These are phyloP conservation scores for Colostygia pectinataria DNA, from an alignment of 2,888 invertebrate species.

Conservation along the genomic window DNA sequence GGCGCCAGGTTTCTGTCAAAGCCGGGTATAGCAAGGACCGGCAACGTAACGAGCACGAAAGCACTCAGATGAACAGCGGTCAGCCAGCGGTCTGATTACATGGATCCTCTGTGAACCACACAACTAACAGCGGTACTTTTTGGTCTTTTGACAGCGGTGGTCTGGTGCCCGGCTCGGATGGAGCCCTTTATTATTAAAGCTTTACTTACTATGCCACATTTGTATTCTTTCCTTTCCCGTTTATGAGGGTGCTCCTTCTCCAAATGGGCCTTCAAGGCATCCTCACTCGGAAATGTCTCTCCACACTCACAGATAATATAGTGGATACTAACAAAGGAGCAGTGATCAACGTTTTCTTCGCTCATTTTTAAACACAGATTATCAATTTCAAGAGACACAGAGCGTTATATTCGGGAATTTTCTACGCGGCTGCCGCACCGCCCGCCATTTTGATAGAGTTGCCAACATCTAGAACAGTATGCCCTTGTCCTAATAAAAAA, in stretches of 20 bases:
- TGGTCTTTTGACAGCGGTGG: no score
- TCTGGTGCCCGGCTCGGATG: neutral
- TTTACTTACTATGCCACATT: conserved; percentile 48
- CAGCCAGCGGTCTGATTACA: no score
- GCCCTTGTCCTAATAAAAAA: no score
- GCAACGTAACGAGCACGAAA: no score
- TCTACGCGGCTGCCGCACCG: conserved; percentile 42
- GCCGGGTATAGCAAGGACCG: no score
- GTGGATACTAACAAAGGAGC: conserved; percentile 65
- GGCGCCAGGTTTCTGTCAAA: no score
- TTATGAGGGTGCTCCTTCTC: conserved; percentile 54
- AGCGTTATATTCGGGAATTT: conserved; percentile 38
- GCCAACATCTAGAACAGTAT: no score
- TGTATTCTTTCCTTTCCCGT: conserved; percentile 52
- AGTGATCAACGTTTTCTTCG: conserved; percentile 37
- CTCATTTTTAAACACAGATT: conserved; percentile 58
- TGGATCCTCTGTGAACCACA: no score
- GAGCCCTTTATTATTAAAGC: neutral
- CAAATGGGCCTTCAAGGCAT: conserved; percentile 53
- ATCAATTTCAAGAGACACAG: conserved; percentile 33
- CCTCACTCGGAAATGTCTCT: conserved; percentile 61
- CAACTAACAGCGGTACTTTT: no score
- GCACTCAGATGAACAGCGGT: no score
- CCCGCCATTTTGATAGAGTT: neutral
- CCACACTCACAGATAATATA: conserved; percentile 73